Base-by-base conservation (phyloP, 2,888 invertebrate species). In the Syritta pipiens region DNA sequence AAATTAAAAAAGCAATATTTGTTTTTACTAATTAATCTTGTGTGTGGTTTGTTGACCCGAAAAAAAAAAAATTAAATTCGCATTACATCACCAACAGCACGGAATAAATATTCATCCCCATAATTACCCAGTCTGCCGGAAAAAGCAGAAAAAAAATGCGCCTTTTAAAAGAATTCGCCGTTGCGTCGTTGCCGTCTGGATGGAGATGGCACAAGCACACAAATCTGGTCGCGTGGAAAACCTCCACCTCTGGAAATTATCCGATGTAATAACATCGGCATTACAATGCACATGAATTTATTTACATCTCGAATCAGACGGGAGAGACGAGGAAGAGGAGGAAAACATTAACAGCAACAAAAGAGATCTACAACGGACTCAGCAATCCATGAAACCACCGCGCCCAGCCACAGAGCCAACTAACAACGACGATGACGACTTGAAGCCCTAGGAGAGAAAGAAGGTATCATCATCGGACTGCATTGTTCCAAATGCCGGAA, bases 141-240 rank as follows among this genome's bases (percentile, higher is more conserved):
- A 63, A 40, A 7, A 37, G 12, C 3, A 14, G 19, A 40, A 22
- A 49, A 0, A 4, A n/a, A 26, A 46, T 22, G 37, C 48, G 60
- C 46, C 20, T 48, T 60, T 7, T 12, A 35, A 10, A 24, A 44
- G 14, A 40, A 20, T 24, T 12, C 4, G n/a, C 28, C 28, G 9
- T 42, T 57, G 37, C 62, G 30, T 35, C 12, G n/a, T n/a, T n/a
- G n/a, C n/a, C n/a, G n/a, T n/a, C n/a, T n/a, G n/a, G n/a, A n/a
- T 17, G 53, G 7, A 9, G 37, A 37, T 37, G 9, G 19, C n/a
- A 32, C 24, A 60, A 24, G 9, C 6, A 48, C 26, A 17, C 19
- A 24, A 53, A 53, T 35, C 51, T 53, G 53, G 42, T 65, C 42
- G 63, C 53, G 44, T 65, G 65, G 53, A 65, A 65, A 53, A n/a